Base-by-base conservation (phyloP, 2,113 vertebrate genomes). In the Alexandromys fortis region DNA sequence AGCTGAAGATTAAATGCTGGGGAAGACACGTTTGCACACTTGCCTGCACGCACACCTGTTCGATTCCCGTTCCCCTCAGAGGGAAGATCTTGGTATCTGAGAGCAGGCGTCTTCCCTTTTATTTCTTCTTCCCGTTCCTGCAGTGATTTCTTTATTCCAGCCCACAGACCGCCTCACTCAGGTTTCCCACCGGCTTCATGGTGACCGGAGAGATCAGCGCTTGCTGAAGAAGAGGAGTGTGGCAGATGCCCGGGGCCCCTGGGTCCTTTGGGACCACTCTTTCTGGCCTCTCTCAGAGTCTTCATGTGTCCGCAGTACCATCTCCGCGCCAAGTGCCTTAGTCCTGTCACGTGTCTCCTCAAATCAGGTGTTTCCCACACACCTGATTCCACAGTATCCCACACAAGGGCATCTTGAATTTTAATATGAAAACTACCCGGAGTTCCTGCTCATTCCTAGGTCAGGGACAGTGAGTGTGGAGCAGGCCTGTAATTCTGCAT, bases 1-100 rank as follows among this genome's bases (percentile, higher is more conserved):
- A 98, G 97, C 98, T 96, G 96, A 91, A 90, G 97, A 98, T 98
- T 98, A 98, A 98, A 98, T 98, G 92, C 97, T 87, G 73, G 73
- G 49, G 96, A 92, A 92, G 90, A 94, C 65, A 97, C 93, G 96
- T 92, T 98, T 96, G 97, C 97, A 93, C 5, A 35, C 85, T 58
- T 21, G 58, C 92, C 90, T 70, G 17, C 63, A 86, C 30, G 78
- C 95, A 96, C 96, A 98, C 97, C 98, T 98, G 98, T 98, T 98
- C 97, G 95, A 95, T 97, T 97, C 81, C 5, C 91, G 14, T 77
- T 67, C 87, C 87, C 52, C 85, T 78, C 93, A 91, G 49, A 88
- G 21, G 94, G 70, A 90, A 79, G 78, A 35, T 38, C 86, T 86
- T 72, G 63, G 52, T 79, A 26, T 13, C 68, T 1, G 8, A 76